phyloP scores from a whole-genome alignment of 1,140 invertebrate genomes.

The Brachionus plicatilis region DNA sequence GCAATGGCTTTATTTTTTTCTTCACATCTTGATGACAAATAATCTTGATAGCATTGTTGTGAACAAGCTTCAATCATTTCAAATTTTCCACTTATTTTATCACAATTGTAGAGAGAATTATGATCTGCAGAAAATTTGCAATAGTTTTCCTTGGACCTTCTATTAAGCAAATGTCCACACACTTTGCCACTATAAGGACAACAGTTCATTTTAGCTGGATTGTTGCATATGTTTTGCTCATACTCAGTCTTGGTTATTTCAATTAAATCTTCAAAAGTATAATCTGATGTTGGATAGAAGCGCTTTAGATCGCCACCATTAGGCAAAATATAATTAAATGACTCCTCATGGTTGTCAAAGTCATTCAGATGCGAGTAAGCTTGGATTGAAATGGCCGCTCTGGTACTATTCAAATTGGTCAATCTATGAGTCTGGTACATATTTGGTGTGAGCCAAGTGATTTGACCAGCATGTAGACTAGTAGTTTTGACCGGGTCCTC shows the following conservation, averaged over 20 bases:
- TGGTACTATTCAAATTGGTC: not conserved
- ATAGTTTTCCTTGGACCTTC: not conserved
- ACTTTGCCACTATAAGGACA: conserved; percentile 2
- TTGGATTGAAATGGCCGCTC: conserved; percentile 12
- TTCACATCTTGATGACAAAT: not conserved
- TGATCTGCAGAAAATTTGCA: not conserved
- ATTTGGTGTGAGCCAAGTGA: not conserved
- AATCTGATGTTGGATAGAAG: conserved; percentile 3
- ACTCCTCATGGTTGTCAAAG: not conserved
- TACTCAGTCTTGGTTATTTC: not conserved
- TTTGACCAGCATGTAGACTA: not conserved
- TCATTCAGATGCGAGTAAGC: not conserved
- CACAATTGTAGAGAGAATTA: not conserved
- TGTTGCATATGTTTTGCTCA: not conserved
- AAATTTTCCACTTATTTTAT: not conserved
- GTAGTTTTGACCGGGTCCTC: not conserved
- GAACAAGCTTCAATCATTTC: not conserved
- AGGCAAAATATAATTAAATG: conserved; percentile 7
- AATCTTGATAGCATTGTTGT: not conserved
- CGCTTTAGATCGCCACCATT: not conserved
- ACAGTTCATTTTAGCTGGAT: not conserved
- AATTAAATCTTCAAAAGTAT: not conserved
- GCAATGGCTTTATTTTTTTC: not conserved
- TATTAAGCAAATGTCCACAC: not conserved
- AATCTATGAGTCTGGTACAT: conserved; percentile 3